Percentiles rank a stretch among this genome's conserved stretches.
These are phyloP conservation scores for Drosophila buzzatii DNA, from an alignment of 2,888 invertebrate species.

Conservation along the genomic window DNA sequence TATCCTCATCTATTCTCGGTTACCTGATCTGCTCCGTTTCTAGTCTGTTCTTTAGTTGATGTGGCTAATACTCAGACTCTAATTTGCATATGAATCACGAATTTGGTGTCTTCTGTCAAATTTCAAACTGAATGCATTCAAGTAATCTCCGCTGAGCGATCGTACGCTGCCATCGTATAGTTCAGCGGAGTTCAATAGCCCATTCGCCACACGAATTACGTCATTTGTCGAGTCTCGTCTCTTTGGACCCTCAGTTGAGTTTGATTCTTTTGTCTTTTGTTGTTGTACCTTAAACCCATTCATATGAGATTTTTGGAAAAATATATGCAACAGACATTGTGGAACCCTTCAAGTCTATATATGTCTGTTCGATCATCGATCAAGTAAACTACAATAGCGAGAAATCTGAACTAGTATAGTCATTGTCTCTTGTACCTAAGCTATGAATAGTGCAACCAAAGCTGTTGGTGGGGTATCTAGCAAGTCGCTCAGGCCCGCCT, in stretches of 20 bases:
- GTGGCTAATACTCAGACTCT: constrained; percentile 32
- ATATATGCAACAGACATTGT: not conserved
- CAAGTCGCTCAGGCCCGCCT: not conserved
- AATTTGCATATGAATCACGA: constrained; percentile 56
- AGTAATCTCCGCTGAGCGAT: constrained; percentile 21
- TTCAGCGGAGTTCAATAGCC: constrained; percentile 58
- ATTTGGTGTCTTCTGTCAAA: constrained; percentile 25
- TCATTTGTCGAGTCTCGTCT: constrained; percentile 45
- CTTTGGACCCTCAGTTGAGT: constrained; percentile 1
- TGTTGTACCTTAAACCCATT: not conserved
- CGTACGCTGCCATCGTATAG: constrained; percentile 1
- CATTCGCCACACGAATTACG: constrained; percentile 51
- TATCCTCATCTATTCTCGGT: constrained; percentile 27
- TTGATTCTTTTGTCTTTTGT: not conserved
- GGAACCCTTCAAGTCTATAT: not conserved
- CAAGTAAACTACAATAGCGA: not conserved
- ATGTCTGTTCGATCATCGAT: not conserved
- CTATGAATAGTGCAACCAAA: not conserved
- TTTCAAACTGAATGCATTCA: constrained; percentile 33
- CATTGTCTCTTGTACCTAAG: not conserved
- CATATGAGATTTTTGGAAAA: not conserved
- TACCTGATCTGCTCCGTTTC: not conserved
- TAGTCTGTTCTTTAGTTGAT: constrained; percentile 19
- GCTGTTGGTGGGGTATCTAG: not conserved
- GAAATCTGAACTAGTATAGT: not conserved